Evolutionary conservation across 2,113 vertebrate genomes (phyloP).

Genomic region (Amphilophus citrinellus): DNA sequence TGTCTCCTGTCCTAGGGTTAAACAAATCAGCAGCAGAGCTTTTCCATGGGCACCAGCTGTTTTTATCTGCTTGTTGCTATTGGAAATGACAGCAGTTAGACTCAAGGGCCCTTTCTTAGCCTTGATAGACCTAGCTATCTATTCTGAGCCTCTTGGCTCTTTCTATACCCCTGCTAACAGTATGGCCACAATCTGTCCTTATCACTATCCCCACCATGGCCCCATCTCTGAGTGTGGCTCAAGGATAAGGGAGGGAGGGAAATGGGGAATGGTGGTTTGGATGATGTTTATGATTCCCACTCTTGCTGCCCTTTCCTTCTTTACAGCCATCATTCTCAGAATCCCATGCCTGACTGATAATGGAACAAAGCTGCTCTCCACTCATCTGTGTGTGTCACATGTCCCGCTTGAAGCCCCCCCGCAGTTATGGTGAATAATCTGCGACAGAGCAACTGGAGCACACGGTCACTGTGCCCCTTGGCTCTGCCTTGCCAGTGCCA

Average conservation of each 20-base stretch:
- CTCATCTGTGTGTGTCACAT: constrained; percentile 73
- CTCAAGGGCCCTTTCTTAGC: constrained; percentile 64
- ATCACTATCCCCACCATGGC: constrained; percentile 52
- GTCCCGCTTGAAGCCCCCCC: constrained; percentile 58
- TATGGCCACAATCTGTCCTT: constrained; percentile 61
- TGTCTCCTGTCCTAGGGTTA: constrained; percentile 63
- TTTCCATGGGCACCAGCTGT: constrained; percentile 62
- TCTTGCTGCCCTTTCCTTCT: constrained; percentile 37
- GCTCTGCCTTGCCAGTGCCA: constrained; percentile 65
- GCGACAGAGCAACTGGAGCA: constrained; percentile 78
- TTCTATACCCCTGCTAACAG: constrained; percentile 53
- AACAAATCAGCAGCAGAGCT: constrained; percentile 62
- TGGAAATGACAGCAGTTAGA: constrained; percentile 65
- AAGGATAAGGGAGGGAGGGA: constrained; percentile 26
- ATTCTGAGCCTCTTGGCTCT: constrained; percentile 57
- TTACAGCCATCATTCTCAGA: constrained; percentile 33
- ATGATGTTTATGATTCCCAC: constrained; percentile 61
- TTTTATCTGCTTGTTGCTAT: constrained; percentile 69
- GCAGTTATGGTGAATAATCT: constrained; percentile 77
- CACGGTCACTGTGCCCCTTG: constrained; percentile 74
- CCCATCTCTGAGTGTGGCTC: constrained; percentile 45
- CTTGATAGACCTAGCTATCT: constrained; percentile 65
- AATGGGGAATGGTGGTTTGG: constrained; percentile 36
- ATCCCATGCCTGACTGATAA: constrained; percentile 69
- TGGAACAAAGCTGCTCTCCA: constrained; percentile 73